Evolutionary conservation across 2,888 invertebrate species (phyloP).

Genomic region (Eupithecia inturbata): DNA sequence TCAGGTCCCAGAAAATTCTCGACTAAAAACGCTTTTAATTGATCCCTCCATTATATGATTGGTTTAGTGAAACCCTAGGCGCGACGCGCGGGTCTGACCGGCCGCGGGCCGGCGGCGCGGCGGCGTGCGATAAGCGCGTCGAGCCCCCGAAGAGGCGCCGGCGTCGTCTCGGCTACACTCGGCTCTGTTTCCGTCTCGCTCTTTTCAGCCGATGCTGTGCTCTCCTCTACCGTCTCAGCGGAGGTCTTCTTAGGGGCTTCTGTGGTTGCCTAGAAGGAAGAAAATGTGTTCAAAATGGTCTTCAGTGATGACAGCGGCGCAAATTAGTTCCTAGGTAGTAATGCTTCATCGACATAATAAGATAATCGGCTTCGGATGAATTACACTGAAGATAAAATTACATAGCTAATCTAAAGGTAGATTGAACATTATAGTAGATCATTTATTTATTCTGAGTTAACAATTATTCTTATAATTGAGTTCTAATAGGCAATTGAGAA

Average conservation of each 20-base stretch:
- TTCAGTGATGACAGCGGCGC: not conserved
- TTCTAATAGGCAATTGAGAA: not conserved
- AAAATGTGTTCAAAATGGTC: not conserved
- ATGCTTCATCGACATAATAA: not conserved
- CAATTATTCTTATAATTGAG: not conserved
- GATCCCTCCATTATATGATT: not conserved
- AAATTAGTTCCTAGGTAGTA: not conserved
- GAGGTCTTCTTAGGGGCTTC: slow-evolving; percentile 70
- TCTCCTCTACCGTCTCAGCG: slow-evolving; percentile 72
- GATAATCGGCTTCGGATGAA: not conserved
- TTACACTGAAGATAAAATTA: not conserved
- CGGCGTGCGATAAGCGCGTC: slow-evolving; percentile 88
- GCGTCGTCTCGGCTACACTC: slow-evolving; percentile 72
- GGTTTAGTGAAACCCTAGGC: slow-evolving; percentile 40
- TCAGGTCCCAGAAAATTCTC: not conserved
- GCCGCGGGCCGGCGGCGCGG: slow-evolving; percentile 82
- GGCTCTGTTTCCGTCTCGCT: slow-evolving; percentile 74
- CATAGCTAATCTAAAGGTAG: too few species aligned
- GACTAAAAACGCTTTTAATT: not conserved
- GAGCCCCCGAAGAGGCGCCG: slow-evolving; percentile 85
- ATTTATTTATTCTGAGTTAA: not conserved
- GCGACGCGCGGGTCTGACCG: slow-evolving; percentile 66
- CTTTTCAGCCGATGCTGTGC: slow-evolving; percentile 67
- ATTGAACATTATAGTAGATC: not conserved
- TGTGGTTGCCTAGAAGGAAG: slow-evolving; percentile 64